Evolutionary conservation across 2,113 vertebrate species (phyloP).

Genomic region (Sylvia atricapilla): DNA sequence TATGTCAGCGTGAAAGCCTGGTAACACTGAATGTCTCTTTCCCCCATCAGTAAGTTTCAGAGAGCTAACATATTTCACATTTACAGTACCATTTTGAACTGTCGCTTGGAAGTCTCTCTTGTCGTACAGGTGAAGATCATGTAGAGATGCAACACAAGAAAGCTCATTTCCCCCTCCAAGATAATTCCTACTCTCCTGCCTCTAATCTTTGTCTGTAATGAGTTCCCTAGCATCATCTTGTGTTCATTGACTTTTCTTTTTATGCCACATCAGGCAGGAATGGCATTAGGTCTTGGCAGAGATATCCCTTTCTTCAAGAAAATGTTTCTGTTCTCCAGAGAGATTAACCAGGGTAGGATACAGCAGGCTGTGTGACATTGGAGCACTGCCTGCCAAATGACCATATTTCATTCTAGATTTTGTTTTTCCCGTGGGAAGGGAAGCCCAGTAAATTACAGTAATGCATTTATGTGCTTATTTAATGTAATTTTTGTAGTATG

Average conservation of each 20-base stretch:
- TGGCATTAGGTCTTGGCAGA: not conserved
- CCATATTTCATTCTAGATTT: not conserved
- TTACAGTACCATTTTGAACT: not conserved
- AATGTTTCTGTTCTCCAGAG: not conserved
- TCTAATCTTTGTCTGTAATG: not conserved
- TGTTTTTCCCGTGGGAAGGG: not conserved
- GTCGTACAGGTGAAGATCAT: not conserved
- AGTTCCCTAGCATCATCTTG: accelerated
- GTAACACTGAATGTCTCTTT: not conserved
- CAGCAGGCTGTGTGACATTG: not conserved
- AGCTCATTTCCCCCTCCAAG: not conserved
- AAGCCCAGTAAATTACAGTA: not conserved
- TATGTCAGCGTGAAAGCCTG: not conserved
- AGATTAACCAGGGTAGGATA: not conserved
- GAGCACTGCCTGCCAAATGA: not conserved
- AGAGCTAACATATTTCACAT: not conserved
- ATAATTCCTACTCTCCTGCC: not conserved
- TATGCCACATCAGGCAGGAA: not conserved
- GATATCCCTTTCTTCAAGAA: not conserved
- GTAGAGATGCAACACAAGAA: not conserved
- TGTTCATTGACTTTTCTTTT: not conserved
- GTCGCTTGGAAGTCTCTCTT: not conserved
- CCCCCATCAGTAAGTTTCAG: not conserved
- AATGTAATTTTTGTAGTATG: not conserved
- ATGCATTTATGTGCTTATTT: not conserved